Percentiles rank a stretch among this genome's conserved stretches.
Evolutionary conservation across 1,140 invertebrate species (phyloP).

Genomic region (Drosophila sturtevanti): DNA sequence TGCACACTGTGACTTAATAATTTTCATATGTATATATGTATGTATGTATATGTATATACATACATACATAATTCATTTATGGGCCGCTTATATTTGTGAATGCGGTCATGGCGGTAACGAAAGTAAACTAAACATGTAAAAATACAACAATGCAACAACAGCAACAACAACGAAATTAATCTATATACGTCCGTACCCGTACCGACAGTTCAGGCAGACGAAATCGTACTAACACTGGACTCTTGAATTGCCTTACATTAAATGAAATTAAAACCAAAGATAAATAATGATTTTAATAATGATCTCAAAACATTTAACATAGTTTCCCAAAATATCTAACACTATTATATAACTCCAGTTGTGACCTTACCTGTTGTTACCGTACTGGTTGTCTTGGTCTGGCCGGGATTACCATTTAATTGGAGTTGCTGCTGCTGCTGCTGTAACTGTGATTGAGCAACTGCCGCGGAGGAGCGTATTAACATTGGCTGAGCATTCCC

Average conservation of each 20-base stretch:
- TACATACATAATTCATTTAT: neutral
- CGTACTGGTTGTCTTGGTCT: neutral
- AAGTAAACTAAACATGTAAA: slow-evolving; percentile 6
- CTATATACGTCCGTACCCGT: slow-evolving; percentile 26
- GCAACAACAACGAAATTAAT: slow-evolving; percentile 35
- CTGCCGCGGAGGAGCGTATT: slow-evolving; percentile 28
- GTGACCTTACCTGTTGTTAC: neutral
- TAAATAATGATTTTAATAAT: slow-evolving; percentile 24
- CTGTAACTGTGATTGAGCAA: slow-evolving; percentile 10
- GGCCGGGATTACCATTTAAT: slow-evolving; percentile 1
- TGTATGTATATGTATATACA: too few species aligned
- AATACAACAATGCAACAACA: slow-evolving; percentile 37
- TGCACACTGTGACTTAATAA: too few species aligned
- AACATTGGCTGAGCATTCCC: slow-evolving; percentile 27
- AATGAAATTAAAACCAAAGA: slow-evolving; percentile 19
- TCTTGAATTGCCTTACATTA: neutral
- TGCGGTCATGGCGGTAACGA: neutral
- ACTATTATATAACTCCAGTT: slow-evolving; percentile 9
- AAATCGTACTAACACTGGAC: neutral
- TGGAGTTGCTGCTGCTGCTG: neutral
- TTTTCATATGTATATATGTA: too few species aligned
- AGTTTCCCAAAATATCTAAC: neutral
- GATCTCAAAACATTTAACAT: neutral
- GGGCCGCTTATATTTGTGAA: neutral
- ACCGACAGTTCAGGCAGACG: slow-evolving; percentile 20